These are phyloP conservation scores for Rhabdornis inornatus DNA, from an alignment of 2,113 vertebrate species.

Conservation along the genomic window DNA sequence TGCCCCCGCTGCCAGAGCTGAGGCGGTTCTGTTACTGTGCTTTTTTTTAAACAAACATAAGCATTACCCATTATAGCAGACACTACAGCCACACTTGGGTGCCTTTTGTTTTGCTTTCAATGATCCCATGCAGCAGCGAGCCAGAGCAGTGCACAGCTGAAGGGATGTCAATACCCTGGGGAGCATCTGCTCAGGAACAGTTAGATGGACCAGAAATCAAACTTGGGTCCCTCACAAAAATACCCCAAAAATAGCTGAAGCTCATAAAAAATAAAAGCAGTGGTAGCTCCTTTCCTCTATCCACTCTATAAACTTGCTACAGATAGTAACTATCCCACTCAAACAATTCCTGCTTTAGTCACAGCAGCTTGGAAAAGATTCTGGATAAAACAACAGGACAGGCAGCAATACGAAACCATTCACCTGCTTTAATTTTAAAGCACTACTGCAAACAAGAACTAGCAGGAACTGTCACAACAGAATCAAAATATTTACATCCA, in stretches of 20 bases:
- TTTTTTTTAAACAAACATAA: neutral
- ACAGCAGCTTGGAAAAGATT: neutral
- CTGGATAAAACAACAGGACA: neutral
- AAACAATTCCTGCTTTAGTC: neutral
- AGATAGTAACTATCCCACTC: neutral
- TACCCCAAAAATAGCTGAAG: accelerated
- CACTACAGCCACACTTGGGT: accelerated
- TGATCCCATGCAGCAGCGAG: neutral
- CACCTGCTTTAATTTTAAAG: neutral
- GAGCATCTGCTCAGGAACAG: neutral
- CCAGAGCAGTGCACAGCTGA: neutral
- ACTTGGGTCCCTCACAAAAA: neutral
- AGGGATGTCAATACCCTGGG: neutral
- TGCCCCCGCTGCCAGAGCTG: neutral
- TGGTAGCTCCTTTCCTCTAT: neutral
- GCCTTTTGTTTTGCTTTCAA: neutral
- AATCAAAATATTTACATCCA: neutral
- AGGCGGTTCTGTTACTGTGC: neutral
- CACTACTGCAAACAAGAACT: neutral
- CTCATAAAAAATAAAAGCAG: neutral
- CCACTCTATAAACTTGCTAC: neutral
- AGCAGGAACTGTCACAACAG: neutral
- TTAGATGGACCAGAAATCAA: neutral
- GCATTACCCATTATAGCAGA: neutral
- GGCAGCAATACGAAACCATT: neutral